Evolutionary conservation across 2,113 vertebrate species (phyloP).

Genomic region (Salvelinus namaycush): DNA sequence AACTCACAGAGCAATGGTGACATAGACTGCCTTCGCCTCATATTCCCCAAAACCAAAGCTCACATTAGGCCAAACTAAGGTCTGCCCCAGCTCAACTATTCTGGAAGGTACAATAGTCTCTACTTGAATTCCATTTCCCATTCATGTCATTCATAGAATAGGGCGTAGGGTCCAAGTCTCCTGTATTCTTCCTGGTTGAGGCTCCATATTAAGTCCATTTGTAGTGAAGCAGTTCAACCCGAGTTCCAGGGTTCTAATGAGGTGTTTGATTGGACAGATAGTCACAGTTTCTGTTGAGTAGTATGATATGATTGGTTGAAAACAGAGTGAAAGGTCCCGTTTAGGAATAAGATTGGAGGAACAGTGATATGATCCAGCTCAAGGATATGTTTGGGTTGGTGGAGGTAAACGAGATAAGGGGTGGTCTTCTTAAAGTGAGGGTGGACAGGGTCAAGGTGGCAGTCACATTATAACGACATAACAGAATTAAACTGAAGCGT

Average conservation of each 20-base stretch:
- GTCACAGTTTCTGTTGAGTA: conserved; percentile 34
- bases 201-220: neutral
- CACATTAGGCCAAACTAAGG: conserved; percentile 17
- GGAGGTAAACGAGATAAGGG: neutral
- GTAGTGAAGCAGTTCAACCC: neutral
- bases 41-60: conserved; percentile 19
- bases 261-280: conserved; percentile 46
- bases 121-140: conserved; percentile 5
- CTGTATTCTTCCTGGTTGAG: conserved; percentile 5
- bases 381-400: conserved; percentile 12
- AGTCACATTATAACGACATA: neutral
- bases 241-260: neutral
- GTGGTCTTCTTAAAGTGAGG: neutral
- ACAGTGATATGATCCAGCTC: conserved; percentile 11
- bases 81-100: neutral
- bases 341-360: conserved; percentile 31
- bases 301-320: conserved; percentile 40
- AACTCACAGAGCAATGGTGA: conserved; percentile 67
- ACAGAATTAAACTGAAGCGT: no score
- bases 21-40: conserved; percentile 5
- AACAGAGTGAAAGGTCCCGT: conserved; percentile 7
- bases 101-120: neutral
- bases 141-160: neutral
- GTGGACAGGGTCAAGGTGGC: neutral
- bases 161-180: neutral